These are phyloP conservation scores for Hydrolagus affinis DNA, from an alignment of 2,113 vertebrate genomes.

Conservation along the genomic window DNA sequence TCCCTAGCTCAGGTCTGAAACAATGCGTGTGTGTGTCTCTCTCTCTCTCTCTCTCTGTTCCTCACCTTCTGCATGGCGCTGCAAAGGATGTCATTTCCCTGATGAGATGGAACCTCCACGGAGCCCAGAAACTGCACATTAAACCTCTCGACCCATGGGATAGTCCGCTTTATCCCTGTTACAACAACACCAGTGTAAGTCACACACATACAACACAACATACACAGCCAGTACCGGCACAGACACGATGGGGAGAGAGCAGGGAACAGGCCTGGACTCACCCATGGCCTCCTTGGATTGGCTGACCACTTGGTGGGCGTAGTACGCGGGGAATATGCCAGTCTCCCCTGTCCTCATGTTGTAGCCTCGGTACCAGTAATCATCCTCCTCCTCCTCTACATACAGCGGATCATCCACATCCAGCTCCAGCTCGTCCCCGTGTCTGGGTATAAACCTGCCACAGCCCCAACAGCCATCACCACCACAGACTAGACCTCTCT, in stretches of 20 bases:
- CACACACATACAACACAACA: no score
- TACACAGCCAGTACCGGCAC: no score
- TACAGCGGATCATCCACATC: slow-evolving; percentile 87
- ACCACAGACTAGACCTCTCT: no score
- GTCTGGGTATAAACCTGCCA: slow-evolving; percentile 85
- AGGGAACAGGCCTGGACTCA: slow-evolving; percentile 52
- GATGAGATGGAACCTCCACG: slow-evolving; percentile 89
- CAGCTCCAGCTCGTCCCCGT: slow-evolving; percentile 84
- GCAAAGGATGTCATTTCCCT: slow-evolving; percentile 88
- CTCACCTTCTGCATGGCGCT: slow-evolving; percentile 94
- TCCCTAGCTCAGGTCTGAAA: no score
- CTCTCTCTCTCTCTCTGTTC: no score
- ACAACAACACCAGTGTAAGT: background rate
- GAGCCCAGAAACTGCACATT: slow-evolving; percentile 90
- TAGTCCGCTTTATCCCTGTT: slow-evolving; percentile 74
- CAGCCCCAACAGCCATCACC: no score
- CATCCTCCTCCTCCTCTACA: slow-evolving; percentile 88
- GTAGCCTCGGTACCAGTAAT: slow-evolving; percentile 92
- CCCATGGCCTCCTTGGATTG: slow-evolving; percentile 71
- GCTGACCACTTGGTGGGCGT: slow-evolving; percentile 79
- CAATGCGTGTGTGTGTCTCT: no score
- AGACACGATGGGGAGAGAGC: no score
- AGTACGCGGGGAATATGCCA: slow-evolving; percentile 90
- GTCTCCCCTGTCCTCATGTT: slow-evolving; percentile 92
- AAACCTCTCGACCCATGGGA: slow-evolving; percentile 83